Evolutionary conservation across 2,113 vertebrate species (phyloP).

Genomic region (Amphilophus citrinellus): DNA sequence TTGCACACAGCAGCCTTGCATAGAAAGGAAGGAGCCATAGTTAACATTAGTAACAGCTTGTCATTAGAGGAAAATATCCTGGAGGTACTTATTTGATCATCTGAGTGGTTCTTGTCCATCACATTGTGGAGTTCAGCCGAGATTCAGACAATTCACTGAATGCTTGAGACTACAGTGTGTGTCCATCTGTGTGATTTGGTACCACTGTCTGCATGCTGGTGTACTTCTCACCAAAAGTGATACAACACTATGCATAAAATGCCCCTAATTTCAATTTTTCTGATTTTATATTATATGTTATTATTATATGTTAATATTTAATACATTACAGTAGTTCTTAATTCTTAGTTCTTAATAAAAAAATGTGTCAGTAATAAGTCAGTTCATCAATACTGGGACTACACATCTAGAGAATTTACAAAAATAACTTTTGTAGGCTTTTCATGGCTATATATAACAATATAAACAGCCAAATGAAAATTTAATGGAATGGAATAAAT

Average conservation of each 20-base stretch:
- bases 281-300: not conserved
- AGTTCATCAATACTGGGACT: not conserved
- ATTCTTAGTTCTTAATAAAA: not conserved
- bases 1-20: conserved; percentile 60
- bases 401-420: not conserved
- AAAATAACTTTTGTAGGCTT: not conserved
- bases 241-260: not conserved
- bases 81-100: conserved; percentile 75
- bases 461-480: not conserved
- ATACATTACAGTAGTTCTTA: not conserved
- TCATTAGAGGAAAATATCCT: conserved; percentile 73
- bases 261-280: not conserved
- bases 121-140: conserved; percentile 29
- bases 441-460: not conserved
- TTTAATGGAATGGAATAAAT: not conserved
- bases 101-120: conserved; percentile 68
- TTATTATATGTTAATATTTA: not conserved
- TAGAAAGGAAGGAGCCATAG: conserved; percentile 53
- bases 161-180: conserved; percentile 19
- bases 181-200: not conserved
- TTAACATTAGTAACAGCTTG: conserved; percentile 67
- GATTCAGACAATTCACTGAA: conserved; percentile 19
- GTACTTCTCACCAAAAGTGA: not conserved
- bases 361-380: conserved; percentile 3
- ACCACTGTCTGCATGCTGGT: not conserved